Evolutionary conservation across 2,888 invertebrate species (phyloP).

Genomic region (Harpagoxenus sublaevis): DNA sequence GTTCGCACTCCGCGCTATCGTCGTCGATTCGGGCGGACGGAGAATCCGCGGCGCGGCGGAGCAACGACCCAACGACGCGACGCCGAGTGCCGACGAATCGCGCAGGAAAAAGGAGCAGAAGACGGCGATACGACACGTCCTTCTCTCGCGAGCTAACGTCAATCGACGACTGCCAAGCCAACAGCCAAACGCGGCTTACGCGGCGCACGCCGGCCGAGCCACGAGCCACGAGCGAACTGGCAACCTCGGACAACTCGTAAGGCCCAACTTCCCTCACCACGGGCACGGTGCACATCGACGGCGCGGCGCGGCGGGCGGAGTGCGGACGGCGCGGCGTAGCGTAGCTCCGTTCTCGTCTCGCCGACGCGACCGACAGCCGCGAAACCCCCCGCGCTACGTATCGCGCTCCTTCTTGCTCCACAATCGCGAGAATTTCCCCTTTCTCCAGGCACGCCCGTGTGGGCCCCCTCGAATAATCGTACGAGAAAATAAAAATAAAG

Average conservation of each 20-base stretch:
- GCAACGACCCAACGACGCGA: no score
- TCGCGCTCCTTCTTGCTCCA: neutral
- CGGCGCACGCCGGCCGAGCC: constrained; percentile 68
- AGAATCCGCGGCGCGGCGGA: no score
- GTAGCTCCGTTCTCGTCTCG: constrained; percentile 38
- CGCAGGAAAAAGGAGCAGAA: neutral
- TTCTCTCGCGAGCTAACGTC: constrained; percentile 67
- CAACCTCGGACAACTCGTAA: constrained; percentile 76
- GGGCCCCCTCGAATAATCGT: constrained; percentile 23
- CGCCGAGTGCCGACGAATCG: no score
- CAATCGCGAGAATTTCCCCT: constrained; percentile 29
- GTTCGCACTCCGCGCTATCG: no score
- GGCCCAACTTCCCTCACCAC: constrained; percentile 75
- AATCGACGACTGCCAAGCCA: constrained; percentile 58
- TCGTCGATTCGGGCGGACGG: no score
- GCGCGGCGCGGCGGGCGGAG: neutral
- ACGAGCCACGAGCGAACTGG: constrained; percentile 73
- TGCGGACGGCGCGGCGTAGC: neutral
- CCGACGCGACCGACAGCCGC: neutral
- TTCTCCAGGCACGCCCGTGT: constrained; percentile 30
- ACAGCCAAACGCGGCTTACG: constrained; percentile 42
- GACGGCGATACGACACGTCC: constrained; percentile 14
- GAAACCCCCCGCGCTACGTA: neutral
- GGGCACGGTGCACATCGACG: constrained; percentile 46
- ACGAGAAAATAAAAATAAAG: constrained; percentile 19